Evolutionary conservation across 2,113 vertebrate genomes (phyloP), one percentile per base, ranked within the genome.

Genomic region (Sander lucioperca): DNA sequence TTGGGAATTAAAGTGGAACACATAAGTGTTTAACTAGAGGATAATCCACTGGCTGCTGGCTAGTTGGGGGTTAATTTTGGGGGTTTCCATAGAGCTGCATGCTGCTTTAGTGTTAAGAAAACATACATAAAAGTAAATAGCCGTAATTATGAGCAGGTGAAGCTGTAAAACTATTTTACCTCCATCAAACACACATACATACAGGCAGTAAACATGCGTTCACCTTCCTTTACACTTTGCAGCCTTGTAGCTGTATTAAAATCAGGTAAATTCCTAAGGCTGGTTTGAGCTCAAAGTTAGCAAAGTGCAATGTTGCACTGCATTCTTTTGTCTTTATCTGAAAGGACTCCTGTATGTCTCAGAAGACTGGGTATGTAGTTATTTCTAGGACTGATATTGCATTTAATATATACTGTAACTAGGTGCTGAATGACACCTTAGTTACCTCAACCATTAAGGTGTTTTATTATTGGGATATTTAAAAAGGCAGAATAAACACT

Each of bases 1-100:
- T 83, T 67, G 54, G 68, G 63, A 74, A 69, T 79, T 74, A 74
- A 54, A 65, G 62, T 68, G 63, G 23, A 79, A 64, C 70, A 50
- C 69, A 74, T 68, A 68, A 33, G 61, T 21, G 56, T 79, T 71
- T 68, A 67, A 64, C 39, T 36, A 15, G 19, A 47, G 70, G 76
- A 53, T 84, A 73, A 83, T 83, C 74, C 67, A 21, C 9, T 51
- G 43, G 18, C 11, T 33, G 25, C 25, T 25, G 25, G 21, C 23
- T 7, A 64, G 66, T 53, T 36, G 36, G 30, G 30, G 7, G 65
- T 69, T 75, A 2, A 54, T 14, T 51, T 61, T 36, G 1, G 12
- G 4, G 43, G 27, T 39, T 66, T 25, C 50, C 51, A 30, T 30
- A 3, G 50, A 23, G 58, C 19, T 51, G 47, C n/a, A 39, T 51